Evolutionary conservation across 53 echinoderm and acorn worm genomes (phyloP).

Genomic region (Henricia sp.): DNA sequence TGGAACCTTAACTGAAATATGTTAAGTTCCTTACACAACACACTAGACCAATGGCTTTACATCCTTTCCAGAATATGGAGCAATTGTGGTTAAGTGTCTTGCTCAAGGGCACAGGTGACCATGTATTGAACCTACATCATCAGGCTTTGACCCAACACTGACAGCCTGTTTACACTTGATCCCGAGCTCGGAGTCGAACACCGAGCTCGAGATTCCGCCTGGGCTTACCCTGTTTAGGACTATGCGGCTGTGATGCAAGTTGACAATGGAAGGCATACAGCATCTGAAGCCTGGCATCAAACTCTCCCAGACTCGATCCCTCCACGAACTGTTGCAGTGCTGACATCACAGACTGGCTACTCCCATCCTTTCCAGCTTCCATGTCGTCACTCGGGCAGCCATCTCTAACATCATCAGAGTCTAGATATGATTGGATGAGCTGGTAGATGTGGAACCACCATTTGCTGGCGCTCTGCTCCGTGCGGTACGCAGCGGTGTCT

Average conservation of each 20-base stretch:
- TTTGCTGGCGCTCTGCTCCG: constrained; percentile 72
- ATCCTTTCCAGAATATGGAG: too few relatives aligned
- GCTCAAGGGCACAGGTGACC: too few relatives aligned
- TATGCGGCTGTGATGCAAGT: constrained; percentile 32
- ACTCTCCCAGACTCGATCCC: constrained; percentile 89
- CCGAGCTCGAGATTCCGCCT: too few relatives aligned
- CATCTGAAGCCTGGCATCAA: constrained; percentile 75
- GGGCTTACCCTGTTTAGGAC: constrained; percentile 25
- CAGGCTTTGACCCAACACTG: too few relatives aligned
- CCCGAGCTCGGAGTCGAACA: too few relatives aligned
- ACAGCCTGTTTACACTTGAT: too few relatives aligned
- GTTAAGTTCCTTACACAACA: too few relatives aligned
- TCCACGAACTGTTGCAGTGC: constrained; percentile 93
- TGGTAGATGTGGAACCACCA: constrained; percentile 96
- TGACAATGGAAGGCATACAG: constrained; percentile 86
- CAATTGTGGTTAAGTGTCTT: too few relatives aligned
- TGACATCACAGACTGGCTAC: constrained; percentile 33
- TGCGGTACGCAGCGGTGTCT: constrained; percentile 84
- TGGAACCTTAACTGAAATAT: too few relatives aligned
- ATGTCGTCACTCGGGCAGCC: not conserved
- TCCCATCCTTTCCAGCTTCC: constrained; percentile 20
- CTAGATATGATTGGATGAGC: constrained; percentile 72
- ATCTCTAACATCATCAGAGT: constrained; percentile 5
- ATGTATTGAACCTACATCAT: too few relatives aligned
- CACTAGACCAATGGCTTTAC: too few relatives aligned